These are phyloP conservation scores for Berghia stephanieae DNA, from an alignment of 1,140 invertebrate species.

Conservation along the genomic window DNA sequence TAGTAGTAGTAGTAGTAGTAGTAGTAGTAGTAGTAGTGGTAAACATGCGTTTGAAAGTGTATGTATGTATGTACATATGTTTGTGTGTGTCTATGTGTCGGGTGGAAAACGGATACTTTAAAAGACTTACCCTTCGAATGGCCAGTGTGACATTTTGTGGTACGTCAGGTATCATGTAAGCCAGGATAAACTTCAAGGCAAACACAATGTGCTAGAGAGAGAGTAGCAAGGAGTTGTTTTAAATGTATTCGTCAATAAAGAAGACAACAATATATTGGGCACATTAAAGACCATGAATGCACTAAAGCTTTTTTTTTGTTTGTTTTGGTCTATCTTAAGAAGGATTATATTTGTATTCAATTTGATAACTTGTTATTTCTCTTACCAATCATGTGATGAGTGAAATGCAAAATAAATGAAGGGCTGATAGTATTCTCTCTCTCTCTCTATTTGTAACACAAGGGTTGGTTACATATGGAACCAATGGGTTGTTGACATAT, in stretches of 20 bases:
- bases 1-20: too few relatives aligned
- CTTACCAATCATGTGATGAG: too few relatives aligned
- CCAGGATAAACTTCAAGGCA: slow-evolving; percentile 62
- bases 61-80: neutral
- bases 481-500: too few relatives aligned
- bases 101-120: neutral
- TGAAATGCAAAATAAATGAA: neutral
- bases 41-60: neutral
- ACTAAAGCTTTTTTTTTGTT: neutral
- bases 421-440: neutral
- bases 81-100: neutral
- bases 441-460: neutral
- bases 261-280: neutral
- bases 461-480: too few relatives aligned
- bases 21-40: neutral
- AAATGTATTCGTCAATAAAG: neutral
- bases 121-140: slow-evolving; percentile 58
- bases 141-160: slow-evolving; percentile 55
- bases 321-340: neutral
- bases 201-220: slow-evolving; percentile 66
- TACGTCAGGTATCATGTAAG: slow-evolving; percentile 65
- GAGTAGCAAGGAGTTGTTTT: slow-evolving; percentile 16
- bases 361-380: too few relatives aligned
- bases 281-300: neutral
- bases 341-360: neutral